Conservation (phyloP, 2,113 vertebrate species). For the Microcebus ravelobensis region DNA sequence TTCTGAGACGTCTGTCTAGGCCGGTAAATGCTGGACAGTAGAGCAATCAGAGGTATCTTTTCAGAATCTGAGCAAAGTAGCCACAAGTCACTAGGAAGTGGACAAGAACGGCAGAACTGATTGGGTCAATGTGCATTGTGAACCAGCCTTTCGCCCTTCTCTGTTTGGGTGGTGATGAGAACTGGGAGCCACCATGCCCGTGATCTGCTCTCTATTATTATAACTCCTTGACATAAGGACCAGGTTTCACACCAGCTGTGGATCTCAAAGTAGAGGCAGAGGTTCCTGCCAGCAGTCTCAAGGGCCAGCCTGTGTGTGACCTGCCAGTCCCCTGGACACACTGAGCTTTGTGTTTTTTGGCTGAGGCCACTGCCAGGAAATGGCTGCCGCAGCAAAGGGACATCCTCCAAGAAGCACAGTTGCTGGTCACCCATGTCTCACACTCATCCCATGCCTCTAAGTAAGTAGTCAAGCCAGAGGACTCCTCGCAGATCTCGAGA, state of each 20-base stretch:
- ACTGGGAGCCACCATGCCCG: rapidly evolving
- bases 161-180: neutral
- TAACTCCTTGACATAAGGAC: neutral
- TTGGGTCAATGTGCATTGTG: neutral
- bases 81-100: neutral
- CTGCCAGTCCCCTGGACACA: neutral
- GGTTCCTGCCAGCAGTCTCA: neutral
- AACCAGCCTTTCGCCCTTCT: neutral
- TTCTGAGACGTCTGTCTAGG: neutral
- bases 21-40: neutral
- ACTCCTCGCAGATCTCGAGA: neutral
- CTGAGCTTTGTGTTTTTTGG: neutral
- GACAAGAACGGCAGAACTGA: rapidly evolving
- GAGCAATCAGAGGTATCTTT: neutral
- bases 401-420: no score
- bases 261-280: neutral
- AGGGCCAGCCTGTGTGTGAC: neutral
- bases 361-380: neutral
- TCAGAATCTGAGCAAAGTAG: neutral
- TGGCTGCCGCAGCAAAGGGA: neutral
- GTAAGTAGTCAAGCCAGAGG: no score
- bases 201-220: no score
- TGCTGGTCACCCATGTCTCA: neutral
- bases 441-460: neutral
- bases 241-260: rapidly evolving